Base-by-base conservation (phyloP, 2,113 vertebrate genomes). In the Cololabis saira region DNA sequence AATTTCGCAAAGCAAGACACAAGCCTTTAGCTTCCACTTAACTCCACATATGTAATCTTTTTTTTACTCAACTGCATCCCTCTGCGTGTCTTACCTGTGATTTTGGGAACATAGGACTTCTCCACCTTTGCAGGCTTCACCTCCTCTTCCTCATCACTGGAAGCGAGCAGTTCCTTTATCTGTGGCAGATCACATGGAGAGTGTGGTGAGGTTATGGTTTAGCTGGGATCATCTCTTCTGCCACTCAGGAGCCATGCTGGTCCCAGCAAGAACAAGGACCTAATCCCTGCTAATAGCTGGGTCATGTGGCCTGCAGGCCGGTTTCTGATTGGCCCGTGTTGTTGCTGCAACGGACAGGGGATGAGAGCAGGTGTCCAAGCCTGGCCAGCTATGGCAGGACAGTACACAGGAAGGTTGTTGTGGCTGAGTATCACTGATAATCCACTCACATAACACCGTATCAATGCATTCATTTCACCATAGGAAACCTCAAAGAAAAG, bases 31-130 rank as follows among this genome's bases (percentile, higher is more conserved):
- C 58, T 17, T 56, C 40, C 9, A 15, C 22, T 22, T 42, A 17
- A 33, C 47, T 16, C 19, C 27, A 37, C 37, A 47, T 51, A 15
- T 0, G 8, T 2, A 6, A 2, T 27, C 2, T n/a, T 17, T 6
- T 41, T 4, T 49, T 43, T 43, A 1, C 48, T 19, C 5, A 1
- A 2, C 14, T 33, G 5, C 22, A 51, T 21, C 5, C 4, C 8
- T 55, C 24, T 27, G 17, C 33, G 14, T 37, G 43, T 70, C 93
- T 94, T 93, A 99, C 98, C 98, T 94, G 94, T 97, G 30, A 99
- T 94, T 90, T 98, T 99, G 81, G 98, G 98, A 59, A 99, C 98
- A 18, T 96, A 99, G 19, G 96, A 95, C 87, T 98, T 99, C 70
- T 98, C 96, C 52, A 82, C 75, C 91, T 96, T 96, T 66, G 90